Percentiles rank a stretch among this genome's conserved stretches.
phyloP scores from a whole-genome alignment of 35 echinoderm and acorn worm species.

The Ophioderma brevispina region DNA sequence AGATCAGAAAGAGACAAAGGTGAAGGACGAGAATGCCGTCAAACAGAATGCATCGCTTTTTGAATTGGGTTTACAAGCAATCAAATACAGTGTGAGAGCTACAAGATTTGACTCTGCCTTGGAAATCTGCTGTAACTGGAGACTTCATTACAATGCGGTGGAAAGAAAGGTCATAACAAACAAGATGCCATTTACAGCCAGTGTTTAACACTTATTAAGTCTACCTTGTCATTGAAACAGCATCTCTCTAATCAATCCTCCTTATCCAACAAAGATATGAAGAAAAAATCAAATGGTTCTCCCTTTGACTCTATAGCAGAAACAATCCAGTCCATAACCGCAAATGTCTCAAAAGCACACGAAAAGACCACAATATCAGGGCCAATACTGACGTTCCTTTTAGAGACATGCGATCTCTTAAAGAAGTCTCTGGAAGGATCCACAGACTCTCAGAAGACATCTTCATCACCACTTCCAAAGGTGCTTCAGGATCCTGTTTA shows the following conservation, averaged over 20 bases:
- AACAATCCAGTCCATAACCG: not conserved
- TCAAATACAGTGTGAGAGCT: not conserved
- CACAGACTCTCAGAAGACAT: not conserved
- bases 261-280: not conserved
- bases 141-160: not conserved
- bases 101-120: not conserved
- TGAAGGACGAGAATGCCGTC: not conserved
- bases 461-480: not conserved
- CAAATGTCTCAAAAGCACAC: slow-evolving; percentile 42
- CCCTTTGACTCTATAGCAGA: slow-evolving; percentile 29
- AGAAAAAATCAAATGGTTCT: slow-evolving; percentile 7
- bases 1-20: slow-evolving; percentile 4
- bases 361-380: slow-evolving; percentile 43
- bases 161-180: not conserved
- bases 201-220: not conserved
- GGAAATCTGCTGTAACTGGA: not conserved
- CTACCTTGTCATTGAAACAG: not conserved
- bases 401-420: slow-evolving; percentile 67
- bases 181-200: not conserved
- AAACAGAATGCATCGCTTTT: slow-evolving; percentile 38
- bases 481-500: slow-evolving; percentile 6
- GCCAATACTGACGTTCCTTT: slow-evolving; percentile 12
- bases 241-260: too few species aligned
- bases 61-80: slow-evolving; percentile 58
- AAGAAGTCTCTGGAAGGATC: slow-evolving; percentile 48